Conservation (phyloP, 2,888 invertebrate species). For the Blomia tropicalis region DNA sequence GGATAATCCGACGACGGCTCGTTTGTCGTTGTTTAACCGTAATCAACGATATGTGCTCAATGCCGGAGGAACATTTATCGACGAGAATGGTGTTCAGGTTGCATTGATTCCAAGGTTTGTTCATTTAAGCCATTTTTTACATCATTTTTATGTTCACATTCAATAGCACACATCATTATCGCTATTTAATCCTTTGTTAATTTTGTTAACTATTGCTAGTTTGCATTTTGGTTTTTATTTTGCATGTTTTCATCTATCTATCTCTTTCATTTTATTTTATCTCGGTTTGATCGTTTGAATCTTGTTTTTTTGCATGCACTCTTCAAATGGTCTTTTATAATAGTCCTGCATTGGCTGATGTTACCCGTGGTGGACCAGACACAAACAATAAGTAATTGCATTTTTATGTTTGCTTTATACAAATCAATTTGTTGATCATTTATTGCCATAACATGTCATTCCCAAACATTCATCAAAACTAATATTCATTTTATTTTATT, state of each 20-base stretch:
- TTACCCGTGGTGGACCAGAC: not conserved
- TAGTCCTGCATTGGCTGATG: slow-evolving; percentile 9
- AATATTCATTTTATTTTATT: not conserved
- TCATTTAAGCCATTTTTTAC: not conserved
- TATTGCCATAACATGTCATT: not conserved
- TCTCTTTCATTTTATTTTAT: too few relatives aligned
- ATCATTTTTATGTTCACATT: too few relatives aligned
- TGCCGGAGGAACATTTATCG: slow-evolving; percentile 57
- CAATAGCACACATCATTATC: too few relatives aligned
- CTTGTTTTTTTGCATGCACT: too few relatives aligned
- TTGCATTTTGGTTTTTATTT: too few relatives aligned
- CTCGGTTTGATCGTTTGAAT: too few relatives aligned
- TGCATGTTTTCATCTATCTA: too few relatives aligned
- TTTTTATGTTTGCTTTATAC: not conserved
- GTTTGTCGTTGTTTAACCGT: slow-evolving; percentile 36
- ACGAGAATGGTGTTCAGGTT: slow-evolving; percentile 36
- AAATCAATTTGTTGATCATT: not conserved
- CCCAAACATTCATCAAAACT: not conserved
- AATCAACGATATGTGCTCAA: slow-evolving; percentile 51
- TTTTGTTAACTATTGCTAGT: too few relatives aligned
- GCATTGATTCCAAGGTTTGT: slow-evolving; percentile 38
- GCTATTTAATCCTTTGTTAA: too few relatives aligned
- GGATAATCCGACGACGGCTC: slow-evolving; percentile 77
- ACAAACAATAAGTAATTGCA: slow-evolving; percentile 1
- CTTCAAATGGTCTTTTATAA: too few relatives aligned